Evolutionary conservation across 2,888 invertebrate species (phyloP), one percentile per base, ranked within the genome.

Genomic region (Punctoribates punctum): DNA sequence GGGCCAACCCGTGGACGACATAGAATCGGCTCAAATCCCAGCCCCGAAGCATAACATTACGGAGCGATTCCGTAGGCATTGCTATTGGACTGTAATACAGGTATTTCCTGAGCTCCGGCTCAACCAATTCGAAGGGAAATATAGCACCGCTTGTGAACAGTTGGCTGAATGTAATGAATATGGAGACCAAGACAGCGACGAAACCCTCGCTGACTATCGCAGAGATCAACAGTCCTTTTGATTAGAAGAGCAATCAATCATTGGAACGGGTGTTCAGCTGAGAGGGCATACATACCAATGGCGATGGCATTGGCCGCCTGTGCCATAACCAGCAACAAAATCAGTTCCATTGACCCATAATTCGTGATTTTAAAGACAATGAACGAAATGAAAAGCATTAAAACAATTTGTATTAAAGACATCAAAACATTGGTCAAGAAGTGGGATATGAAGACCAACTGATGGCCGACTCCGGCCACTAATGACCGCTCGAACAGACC

Each of bases 401-500:
- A 48, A 20, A 46, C n/a, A 51, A 76, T 73, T 51, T 76, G 76
- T 29, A 76, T 73, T 1, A 54, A n/a, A 11, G 76, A 76, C n/a
- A 73, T 23, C 11, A 76, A 20, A 62, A 51, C 73, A 60, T 51
- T 73, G 17, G 76, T 73, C n/a, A 76, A n/a, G n/a, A 76, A 76
- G 27, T 76, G 76, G 8, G 76, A 76, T 9, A 76, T 20, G 23
- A 76, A 76, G 0, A 76, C 73, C 25, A 76, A 60, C n/a, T 76
- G 23, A 73, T 76, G 76, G 9, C 73, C 48, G 17, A 76, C 73
- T 23, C 73, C 76, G 15, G 76, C 76, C 17, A 76, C 70, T 17
- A 76, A 38, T 27, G 76, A 76, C n/a, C 76, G 72, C 38, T 76
- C 76, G 38, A 76, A 76, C n/a, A 76, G 23, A n/a, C 76, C 76